phyloP scores from a whole-genome alignment of 37 sponge, comb jelly and placozoan genomes.

The Bolinopsis microptera region DNA sequence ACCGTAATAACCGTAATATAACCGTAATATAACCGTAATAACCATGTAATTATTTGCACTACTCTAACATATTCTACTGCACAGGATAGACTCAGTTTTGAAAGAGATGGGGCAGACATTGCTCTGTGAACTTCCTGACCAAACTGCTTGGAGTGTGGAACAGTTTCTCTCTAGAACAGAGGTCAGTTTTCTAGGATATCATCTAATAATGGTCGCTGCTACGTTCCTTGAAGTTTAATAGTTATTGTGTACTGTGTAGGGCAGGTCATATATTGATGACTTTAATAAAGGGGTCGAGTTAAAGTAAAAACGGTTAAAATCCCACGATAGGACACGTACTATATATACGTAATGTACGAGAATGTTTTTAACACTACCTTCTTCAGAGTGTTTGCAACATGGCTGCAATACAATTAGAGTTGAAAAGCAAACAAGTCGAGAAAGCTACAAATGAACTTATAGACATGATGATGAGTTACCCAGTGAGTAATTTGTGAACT shows the following conservation, averaged over 20 bases:
- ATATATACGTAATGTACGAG: too few species aligned
- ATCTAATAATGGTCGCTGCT: too few species aligned
- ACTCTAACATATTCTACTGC: too few species aligned
- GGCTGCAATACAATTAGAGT: slow-evolving; percentile 7
- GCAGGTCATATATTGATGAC: not conserved
- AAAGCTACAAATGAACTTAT: slow-evolving; percentile 79
- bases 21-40: too few species aligned
- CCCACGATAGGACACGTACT: too few species aligned
- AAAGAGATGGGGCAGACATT: slow-evolving; percentile 73
- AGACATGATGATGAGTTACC: slow-evolving; percentile 54
- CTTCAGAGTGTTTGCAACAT: slow-evolving; percentile 41
- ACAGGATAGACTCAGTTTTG: slow-evolving; percentile 74
- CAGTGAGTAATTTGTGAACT: not conserved
- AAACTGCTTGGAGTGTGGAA: slow-evolving; percentile 71
- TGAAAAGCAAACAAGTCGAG: slow-evolving; percentile 79
- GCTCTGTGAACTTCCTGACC: slow-evolving; percentile 74
- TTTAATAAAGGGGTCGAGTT: slow-evolving; percentile 14
- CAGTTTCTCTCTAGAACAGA: slow-evolving; percentile 76
- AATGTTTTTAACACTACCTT: too few species aligned
- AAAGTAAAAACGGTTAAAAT: too few species aligned
- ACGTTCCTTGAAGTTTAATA: too few species aligned
- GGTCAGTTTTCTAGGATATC: slow-evolving; percentile 50
- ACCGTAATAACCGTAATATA: too few species aligned
- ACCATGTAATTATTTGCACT: too few species aligned
- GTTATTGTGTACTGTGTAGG: not conserved